A percentile compares a stretch with the other conserved stretches of the same genome.
These are phyloP conservation scores for Peromyscus nudipes DNA, from an alignment of 2,797 vertebrate species.

Conservation along the genomic window DNA sequence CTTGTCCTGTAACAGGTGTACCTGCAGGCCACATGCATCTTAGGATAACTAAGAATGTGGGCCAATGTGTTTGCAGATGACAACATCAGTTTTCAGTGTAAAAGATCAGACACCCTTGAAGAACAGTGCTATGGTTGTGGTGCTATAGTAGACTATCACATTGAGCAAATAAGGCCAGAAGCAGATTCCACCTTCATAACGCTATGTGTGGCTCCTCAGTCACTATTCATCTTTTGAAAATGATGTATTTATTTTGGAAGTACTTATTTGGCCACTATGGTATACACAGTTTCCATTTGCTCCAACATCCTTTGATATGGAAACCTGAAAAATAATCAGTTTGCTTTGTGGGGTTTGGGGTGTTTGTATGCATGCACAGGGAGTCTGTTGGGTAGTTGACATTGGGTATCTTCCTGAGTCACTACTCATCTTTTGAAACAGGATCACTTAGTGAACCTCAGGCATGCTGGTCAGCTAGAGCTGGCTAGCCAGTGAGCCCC, in stretches of 20 bases:
- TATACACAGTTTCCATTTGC: neutral
- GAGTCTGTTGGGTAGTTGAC: neutral
- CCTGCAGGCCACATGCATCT: neutral
- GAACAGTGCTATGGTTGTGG: neutral
- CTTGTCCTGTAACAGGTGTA: neutral
- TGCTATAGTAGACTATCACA: neutral
- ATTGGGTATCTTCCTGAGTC: neutral
- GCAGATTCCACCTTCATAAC: fast-evolving
- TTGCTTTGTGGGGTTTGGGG: neutral
- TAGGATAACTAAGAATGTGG: neutral
- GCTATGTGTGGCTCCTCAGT: neutral
- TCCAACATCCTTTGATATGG: neutral
- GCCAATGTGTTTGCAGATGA: neutral
- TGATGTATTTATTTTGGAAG: neutral
- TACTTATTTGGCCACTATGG: neutral
- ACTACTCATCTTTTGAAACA: neutral
- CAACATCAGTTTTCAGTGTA: neutral
- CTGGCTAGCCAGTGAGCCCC: neutral
- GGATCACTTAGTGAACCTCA: neutral
- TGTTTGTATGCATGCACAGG: neutral
- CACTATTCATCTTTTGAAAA: neutral
- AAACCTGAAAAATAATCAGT: neutral
- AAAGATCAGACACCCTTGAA: neutral
- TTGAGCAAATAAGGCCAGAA: neutral
- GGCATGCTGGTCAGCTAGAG: neutral